Conservation (phyloP, 2,797 vertebrate species). For the Arnoldichthys spilopterus region DNA sequence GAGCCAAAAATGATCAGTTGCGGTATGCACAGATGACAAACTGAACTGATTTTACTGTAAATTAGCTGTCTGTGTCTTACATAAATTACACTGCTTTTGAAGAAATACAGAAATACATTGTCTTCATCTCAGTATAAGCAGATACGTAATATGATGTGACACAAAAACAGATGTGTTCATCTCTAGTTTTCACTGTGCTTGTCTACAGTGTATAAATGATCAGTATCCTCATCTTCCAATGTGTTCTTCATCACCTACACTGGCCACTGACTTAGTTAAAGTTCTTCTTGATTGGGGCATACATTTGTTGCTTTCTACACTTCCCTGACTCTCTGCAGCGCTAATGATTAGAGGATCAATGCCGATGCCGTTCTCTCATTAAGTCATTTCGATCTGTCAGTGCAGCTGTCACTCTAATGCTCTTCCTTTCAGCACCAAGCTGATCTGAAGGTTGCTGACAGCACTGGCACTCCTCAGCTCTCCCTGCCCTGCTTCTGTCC, state of each 20-base stretch:
- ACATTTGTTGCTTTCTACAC: not conserved
- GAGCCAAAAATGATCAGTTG: too few relatives aligned
- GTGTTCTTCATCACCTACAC: not conserved
- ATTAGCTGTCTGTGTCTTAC: too few relatives aligned
- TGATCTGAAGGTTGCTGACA: slow-evolving; percentile 12
- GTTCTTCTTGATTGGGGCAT: not conserved
- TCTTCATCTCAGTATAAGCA: too few relatives aligned
- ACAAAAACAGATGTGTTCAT: too few relatives aligned
- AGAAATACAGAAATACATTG: too few relatives aligned
- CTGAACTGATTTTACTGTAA: too few relatives aligned
- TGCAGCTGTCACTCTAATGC: slow-evolving; percentile 22
- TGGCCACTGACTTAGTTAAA: not conserved
- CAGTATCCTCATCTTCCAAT: not conserved
- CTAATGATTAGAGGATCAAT: slow-evolving; percentile 21
- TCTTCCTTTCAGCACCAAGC: not conserved
- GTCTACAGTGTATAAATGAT: not conserved
- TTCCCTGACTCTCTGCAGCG: not conserved
- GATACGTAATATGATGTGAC: too few relatives aligned
- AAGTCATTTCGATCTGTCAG: slow-evolving; percentile 37
- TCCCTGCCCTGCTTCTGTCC: not conserved
- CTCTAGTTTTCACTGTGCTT: not conserved
- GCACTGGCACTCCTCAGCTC: not conserved
- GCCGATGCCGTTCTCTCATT: slow-evolving; percentile 31
- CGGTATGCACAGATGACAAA: too few relatives aligned
- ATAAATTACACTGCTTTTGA: too few relatives aligned